These are phyloP conservation scores for Leptonema lineaticorne DNA, from an alignment of 1,140 invertebrate genomes.

Conservation along the genomic window DNA sequence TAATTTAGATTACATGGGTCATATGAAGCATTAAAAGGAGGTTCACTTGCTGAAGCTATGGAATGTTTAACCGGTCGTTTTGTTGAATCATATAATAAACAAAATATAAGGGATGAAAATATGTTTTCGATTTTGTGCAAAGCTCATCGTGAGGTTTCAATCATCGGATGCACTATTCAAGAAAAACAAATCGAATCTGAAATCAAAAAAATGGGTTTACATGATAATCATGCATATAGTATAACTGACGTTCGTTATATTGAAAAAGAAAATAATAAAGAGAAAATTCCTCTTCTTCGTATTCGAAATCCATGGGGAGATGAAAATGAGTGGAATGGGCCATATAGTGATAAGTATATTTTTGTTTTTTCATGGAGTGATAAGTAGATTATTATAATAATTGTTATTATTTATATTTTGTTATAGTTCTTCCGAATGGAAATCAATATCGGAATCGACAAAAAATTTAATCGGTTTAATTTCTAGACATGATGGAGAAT, in stretches of 20 bases:
- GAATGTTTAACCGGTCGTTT: slow-evolving; percentile 99
- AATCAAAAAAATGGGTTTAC: slow-evolving; percentile 15
- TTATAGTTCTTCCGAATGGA: slow-evolving; percentile 85
- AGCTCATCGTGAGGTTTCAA: slow-evolving; percentile 87
- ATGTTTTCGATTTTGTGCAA: slow-evolving; percentile 92
- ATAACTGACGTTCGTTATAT: slow-evolving; percentile 90
- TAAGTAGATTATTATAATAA: neutral
- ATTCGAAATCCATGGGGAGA: slow-evolving; percentile 98
- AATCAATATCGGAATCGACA: slow-evolving; percentile 84
- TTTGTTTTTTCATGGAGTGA: neutral
- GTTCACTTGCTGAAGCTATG: slow-evolving; percentile 96
- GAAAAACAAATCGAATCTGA: no score
- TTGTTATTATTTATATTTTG: neutral
- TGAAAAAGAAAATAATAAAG: slow-evolving; percentile 84
- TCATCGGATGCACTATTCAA: slow-evolving; percentile 98
- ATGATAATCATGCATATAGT: slow-evolving; percentile 86
- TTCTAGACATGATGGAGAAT: slow-evolving; percentile 96
- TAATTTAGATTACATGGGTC: slow-evolving; percentile 85
- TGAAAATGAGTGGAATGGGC: slow-evolving; percentile 96
- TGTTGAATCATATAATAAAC: slow-evolving; percentile 87
- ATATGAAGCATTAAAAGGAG: slow-evolving; percentile 97
- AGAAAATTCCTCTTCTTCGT: slow-evolving; percentile 84
- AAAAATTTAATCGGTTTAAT: slow-evolving; percentile 87
- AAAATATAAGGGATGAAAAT: slow-evolving; percentile 82
- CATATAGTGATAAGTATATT: slow-evolving; percentile 90